Conservation (phyloP, 2,888 invertebrate species). For the Ophion obscuratus region DNA sequence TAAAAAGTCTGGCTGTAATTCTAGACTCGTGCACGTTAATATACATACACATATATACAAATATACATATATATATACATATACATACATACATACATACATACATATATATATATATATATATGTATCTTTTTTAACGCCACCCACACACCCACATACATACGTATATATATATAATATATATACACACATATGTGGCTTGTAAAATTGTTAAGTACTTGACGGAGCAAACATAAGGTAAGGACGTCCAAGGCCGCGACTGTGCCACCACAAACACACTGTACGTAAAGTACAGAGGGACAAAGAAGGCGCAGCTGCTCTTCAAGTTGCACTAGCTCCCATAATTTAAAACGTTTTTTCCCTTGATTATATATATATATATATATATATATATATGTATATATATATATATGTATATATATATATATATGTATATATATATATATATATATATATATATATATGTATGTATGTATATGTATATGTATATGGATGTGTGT, state of each 20-base stretch:
- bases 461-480: no score
- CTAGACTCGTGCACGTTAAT: conserved; percentile 51
- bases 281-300: conserved; percentile 34
- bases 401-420: no score
- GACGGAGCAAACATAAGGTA: conserved; percentile 51
- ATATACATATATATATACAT: not conserved
- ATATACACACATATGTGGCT: not conserved
- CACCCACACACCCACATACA: no score
- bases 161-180: no score
- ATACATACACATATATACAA: not conserved
- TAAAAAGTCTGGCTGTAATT: conserved; percentile 55
- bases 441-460: no score
- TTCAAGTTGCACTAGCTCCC: conserved; percentile 19
- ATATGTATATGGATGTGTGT: no score
- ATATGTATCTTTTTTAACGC: no score
- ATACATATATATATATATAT: not conserved
- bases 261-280: conserved; percentile 18
- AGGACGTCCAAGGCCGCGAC: conserved; percentile 59
- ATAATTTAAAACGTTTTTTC: conserved; percentile 30
- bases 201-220: conserved; percentile 48
- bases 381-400: not conserved
- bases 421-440: no score
- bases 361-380: not conserved
- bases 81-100: not conserved
- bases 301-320: conserved; percentile 55